phyloP scores from a whole-genome alignment of 1,140 invertebrate species.

The Monochamus saltuarius region DNA sequence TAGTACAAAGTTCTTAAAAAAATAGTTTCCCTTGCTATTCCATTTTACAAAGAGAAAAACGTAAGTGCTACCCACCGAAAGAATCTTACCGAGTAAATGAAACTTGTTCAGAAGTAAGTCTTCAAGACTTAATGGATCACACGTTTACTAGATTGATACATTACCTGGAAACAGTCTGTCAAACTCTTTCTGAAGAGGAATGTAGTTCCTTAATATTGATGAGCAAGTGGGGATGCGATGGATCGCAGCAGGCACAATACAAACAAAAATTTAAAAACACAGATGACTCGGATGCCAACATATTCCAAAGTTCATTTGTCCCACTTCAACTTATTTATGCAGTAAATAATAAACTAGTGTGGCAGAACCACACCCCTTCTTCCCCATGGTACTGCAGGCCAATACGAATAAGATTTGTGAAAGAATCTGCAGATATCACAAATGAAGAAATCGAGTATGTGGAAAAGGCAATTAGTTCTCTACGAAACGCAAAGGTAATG shows the following conservation, averaged over 20 bases:
- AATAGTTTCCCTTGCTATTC: constrained; percentile 42
- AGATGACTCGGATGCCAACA: constrained; percentile 34
- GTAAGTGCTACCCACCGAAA: constrained; percentile 35
- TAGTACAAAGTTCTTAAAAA: constrained; percentile 36
- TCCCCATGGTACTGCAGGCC: constrained; percentile 44
- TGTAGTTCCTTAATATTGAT: constrained; percentile 35
- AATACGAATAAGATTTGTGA: constrained; percentile 41
- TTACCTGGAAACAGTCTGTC: no score
- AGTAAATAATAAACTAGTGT: constrained; percentile 35
- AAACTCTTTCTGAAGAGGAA: no score
- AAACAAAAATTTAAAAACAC: constrained; percentile 46
- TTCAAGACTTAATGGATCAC: constrained; percentile 44
- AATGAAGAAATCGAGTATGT: constrained; percentile 38
- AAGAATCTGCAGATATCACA: constrained; percentile 39
- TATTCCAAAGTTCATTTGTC: constrained; percentile 45
- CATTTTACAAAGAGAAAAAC: constrained; percentile 37
- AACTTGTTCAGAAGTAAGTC: constrained; percentile 36
- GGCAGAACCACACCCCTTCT: constrained; percentile 43
- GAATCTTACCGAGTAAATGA: constrained; percentile 36
- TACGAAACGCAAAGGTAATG: background rate
- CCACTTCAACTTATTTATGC: constrained; percentile 41
- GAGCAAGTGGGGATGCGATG: constrained; percentile 44
- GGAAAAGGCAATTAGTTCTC: constrained; percentile 12
- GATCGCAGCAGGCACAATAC: constrained; percentile 40
- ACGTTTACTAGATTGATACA: no score